Evolutionary conservation across 2,797 vertebrate genomes (phyloP).

Genomic region (Hoplostethus mediterraneus): DNA sequence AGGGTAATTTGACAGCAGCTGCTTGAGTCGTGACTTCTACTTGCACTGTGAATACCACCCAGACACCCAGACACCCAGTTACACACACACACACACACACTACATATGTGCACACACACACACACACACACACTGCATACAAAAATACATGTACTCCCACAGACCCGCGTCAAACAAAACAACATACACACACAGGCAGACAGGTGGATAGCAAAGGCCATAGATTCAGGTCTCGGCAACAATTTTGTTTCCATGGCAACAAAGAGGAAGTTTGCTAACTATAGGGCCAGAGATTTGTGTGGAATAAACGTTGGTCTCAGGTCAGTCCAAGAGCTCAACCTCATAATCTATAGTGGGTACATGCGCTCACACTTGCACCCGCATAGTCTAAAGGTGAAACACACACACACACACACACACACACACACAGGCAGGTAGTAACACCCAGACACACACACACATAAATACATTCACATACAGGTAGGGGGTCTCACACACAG

Average conservation of each 20-base stretch:
- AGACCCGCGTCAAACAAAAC: neutral
- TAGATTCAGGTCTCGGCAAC: neutral
- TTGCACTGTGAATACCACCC: constrained; percentile 42
- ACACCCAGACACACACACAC: neutral
- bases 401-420: neutral
- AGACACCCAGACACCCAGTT: constrained; percentile 8
- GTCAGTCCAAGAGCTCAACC: no score
- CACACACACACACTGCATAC: constrained; percentile 6
- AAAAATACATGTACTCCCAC: constrained; percentile 11
- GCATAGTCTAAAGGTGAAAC: neutral
- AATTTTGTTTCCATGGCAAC: no score
- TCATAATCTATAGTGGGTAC: no score
- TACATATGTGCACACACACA: neutral
- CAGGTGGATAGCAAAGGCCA: neutral
- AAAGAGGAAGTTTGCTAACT: no score
- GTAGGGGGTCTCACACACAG: no score
- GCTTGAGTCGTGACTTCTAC: constrained; percentile 67
- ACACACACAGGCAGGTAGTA: neutral
- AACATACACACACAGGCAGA: neutral
- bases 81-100: constrained; percentile 8
- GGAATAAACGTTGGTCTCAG: no score
- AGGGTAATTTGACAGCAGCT: constrained; percentile 73
- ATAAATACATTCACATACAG: neutral
- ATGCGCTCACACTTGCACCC: no score
- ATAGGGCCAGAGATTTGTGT: no score